phyloP scores from a whole-genome alignment of 2,888 invertebrate species.

The Dasysyrphus tricinctus region DNA sequence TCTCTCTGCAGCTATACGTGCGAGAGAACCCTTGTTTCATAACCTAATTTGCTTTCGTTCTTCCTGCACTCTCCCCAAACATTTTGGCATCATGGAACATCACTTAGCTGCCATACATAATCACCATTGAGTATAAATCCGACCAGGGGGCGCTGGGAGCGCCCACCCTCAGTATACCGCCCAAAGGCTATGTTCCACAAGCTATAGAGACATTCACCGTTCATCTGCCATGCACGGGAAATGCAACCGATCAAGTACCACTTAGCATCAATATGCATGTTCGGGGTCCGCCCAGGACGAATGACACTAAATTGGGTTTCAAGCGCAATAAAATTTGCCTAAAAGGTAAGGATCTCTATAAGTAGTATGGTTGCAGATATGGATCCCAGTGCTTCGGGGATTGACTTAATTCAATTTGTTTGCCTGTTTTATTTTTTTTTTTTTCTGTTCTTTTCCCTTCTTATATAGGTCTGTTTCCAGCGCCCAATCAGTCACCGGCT shows the following conservation, averaged over 20 bases:
- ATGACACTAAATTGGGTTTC: slow-evolving; percentile 90
- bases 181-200: slow-evolving; percentile 91
- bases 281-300: slow-evolving; percentile 88
- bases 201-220: slow-evolving; percentile 91
- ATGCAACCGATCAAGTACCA: slow-evolving; percentile 91
- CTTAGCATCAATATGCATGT: slow-evolving; percentile 92
- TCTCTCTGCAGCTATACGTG: slow-evolving; percentile 63
- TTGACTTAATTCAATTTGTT: slow-evolving; percentile 61
- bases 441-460: slow-evolving; percentile 10
- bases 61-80: slow-evolving; percentile 53
- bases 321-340: slow-evolving; percentile 94
- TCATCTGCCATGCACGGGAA: slow-evolving; percentile 92
- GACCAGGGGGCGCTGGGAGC: slow-evolving; percentile 90
- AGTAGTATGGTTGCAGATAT: background rate
- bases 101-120: slow-evolving; percentile 84
- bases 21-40: slow-evolving; percentile 68
- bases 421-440: slow-evolving; percentile 42
- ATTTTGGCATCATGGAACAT: slow-evolving; percentile 85
- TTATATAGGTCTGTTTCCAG: slow-evolving; percentile 83
- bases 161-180: slow-evolving; percentile 93
- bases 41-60: slow-evolving; percentile 69
- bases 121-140: slow-evolving; percentile 84
- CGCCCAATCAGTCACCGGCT: slow-evolving; percentile 89
- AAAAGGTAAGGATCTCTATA: slow-evolving; percentile 85
- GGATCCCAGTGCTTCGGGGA: slow-evolving; percentile 30